Conservation (phyloP, 2,888 invertebrate genomes). For the Lathronympha strigana region DNA sequence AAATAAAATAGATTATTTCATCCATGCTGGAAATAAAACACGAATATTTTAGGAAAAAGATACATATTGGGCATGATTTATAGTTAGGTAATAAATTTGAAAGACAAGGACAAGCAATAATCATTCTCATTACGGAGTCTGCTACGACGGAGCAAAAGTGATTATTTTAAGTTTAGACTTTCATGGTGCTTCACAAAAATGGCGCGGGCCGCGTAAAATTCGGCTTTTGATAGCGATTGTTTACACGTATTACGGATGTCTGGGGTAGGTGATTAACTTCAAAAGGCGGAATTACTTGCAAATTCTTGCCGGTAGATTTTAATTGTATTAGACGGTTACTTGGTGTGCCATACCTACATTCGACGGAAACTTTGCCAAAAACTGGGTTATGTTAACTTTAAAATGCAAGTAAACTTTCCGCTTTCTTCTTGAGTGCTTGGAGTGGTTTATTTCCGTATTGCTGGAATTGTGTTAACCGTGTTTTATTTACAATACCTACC, state of each 20-base stretch:
- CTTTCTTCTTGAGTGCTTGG: constrained; percentile 2
- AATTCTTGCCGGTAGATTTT: constrained; percentile 36
- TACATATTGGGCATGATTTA: no score
- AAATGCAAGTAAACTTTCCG: constrained; percentile 17
- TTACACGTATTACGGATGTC: constrained; percentile 19
- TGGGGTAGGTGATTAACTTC: constrained; percentile 35
- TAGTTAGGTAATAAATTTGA: no score
- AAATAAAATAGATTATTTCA: no score
- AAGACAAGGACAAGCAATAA: no score
- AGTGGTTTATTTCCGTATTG: constrained; percentile 5
- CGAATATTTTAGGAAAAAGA: no score
- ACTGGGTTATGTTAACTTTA: constrained; percentile 32
- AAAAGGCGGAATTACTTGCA: constrained; percentile 40
- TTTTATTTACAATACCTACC: no score
- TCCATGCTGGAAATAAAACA: no score
- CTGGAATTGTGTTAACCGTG: neutral
- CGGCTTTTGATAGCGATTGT: constrained; percentile 14
- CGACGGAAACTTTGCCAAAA: constrained; percentile 18
- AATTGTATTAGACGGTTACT: constrained; percentile 33
- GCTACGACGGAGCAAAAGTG: no score
- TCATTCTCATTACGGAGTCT: no score
- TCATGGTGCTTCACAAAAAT: no score
- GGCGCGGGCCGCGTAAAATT: no score
- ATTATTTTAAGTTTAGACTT: no score
- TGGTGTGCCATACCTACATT: constrained; percentile 25